phyloP scores from a whole-genome alignment of 2,888 invertebrate species.

The Aspidapion aeneum region DNA sequence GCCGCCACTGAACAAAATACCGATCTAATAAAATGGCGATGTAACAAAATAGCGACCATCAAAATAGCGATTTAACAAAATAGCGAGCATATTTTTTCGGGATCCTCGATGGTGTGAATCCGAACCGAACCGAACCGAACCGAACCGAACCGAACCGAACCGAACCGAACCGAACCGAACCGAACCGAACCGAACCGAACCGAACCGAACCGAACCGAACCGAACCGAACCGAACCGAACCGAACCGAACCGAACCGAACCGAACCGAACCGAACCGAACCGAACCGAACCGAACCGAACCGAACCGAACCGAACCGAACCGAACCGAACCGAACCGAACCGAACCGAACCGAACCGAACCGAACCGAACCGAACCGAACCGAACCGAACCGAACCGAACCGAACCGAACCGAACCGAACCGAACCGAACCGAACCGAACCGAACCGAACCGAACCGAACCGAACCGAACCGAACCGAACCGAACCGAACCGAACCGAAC shows the following conservation, averaged over 20 bases:
- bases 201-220: constrained; percentile 28
- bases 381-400: constrained; percentile 8
- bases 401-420: background rate
- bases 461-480: background rate
- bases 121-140: constrained; percentile 26
- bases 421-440: constrained; percentile 23
- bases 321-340: constrained; percentile 25
- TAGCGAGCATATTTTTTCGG: no score
- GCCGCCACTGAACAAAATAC: no score
- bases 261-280: constrained; percentile 24
- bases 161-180: constrained; percentile 27
- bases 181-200: constrained; percentile 27
- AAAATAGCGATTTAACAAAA: no score
- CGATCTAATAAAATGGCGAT: no score
- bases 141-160: constrained; percentile 25
- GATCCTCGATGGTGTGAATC: no score
- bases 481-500: constrained; percentile 4
- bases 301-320: constrained; percentile 24
- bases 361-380: constrained; percentile 26
- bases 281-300: constrained; percentile 25
- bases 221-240: constrained; percentile 26
- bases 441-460: constrained; percentile 28
- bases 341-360: constrained; percentile 22
- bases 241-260: constrained; percentile 26
- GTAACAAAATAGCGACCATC: no score